Evolutionary conservation across 2,797 vertebrate species (phyloP).

Genomic region (Poliocrania exsul): DNA sequence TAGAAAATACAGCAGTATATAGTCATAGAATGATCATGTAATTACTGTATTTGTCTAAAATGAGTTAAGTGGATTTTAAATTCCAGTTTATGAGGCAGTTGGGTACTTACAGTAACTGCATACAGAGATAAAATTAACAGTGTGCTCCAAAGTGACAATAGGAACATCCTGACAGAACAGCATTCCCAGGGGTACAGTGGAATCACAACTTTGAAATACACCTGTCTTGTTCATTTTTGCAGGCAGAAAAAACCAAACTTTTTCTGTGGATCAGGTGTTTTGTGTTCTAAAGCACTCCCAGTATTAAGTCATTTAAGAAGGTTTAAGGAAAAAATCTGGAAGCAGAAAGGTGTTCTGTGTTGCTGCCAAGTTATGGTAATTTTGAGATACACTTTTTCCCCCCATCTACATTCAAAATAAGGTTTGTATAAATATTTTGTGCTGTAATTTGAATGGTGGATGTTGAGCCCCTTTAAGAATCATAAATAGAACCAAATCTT

Average conservation of each 20-base stretch:
- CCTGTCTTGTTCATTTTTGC: background rate
- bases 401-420: rapidly evolving
- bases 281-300: background rate
- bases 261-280: background rate
- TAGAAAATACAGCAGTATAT: background rate
- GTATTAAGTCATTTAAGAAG: background rate
- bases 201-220: background rate
- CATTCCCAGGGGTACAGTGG: background rate
- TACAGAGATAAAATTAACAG: constrained; percentile 14
- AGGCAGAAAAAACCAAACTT: rapidly evolving
- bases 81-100: constrained; percentile 33
- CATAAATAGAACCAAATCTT: background rate
- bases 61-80: background rate
- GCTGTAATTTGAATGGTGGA: background rate
- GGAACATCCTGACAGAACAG: background rate
- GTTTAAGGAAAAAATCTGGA: background rate
- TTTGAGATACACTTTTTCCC: background rate
- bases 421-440: background rate
- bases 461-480: background rate
- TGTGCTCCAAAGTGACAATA: background rate
- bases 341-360: background rate
- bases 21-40: background rate
- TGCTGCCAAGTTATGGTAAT: background rate
- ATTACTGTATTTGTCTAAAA: background rate
- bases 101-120: background rate